These are phyloP conservation scores for Sternarchorhynchus goeldii DNA, from an alignment of 2,797 vertebrate species.

Conservation along the genomic window DNA sequence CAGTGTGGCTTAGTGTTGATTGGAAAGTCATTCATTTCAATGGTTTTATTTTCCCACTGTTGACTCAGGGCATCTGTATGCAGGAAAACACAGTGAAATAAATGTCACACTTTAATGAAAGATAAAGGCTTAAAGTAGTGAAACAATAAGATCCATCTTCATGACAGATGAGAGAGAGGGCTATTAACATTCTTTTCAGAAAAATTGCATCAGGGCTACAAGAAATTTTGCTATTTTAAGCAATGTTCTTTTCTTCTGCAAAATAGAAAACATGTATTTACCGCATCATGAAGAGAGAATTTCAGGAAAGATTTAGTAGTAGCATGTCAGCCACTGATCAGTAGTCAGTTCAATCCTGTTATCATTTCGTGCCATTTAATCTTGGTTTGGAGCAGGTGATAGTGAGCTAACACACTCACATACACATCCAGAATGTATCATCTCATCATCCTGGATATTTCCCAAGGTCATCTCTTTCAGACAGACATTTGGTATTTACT, in stretches of 20 bases:
- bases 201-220: slow-evolving; percentile 55
- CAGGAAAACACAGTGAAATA: slow-evolving; percentile 63
- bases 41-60: slow-evolving; percentile 63
- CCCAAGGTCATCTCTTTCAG: slow-evolving; percentile 58
- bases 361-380: slow-evolving; percentile 52
- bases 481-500: slow-evolving; percentile 55
- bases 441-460: slow-evolving; percentile 47
- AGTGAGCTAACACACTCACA: slow-evolving; percentile 54
- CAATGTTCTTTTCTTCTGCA: slow-evolving; percentile 5
- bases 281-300: slow-evolving; percentile 13
- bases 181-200: slow-evolving; percentile 55
- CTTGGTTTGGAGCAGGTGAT: slow-evolving; percentile 47
- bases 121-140: slow-evolving; percentile 69
- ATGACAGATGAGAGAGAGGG: slow-evolving; percentile 61
- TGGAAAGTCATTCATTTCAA: slow-evolving; percentile 70
- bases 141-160: slow-evolving; percentile 69
- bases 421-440: slow-evolving; percentile 42
- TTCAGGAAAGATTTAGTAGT: slow-evolving; percentile 4
- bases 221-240: slow-evolving; percentile 30
- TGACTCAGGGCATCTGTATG: slow-evolving; percentile 59
- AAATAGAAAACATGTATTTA: slow-evolving; percentile 19
- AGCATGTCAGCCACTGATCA: slow-evolving; percentile 46
- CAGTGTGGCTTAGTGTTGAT: slow-evolving; percentile 64
- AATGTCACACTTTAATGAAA: slow-evolving; percentile 66
- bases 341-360: slow-evolving; percentile 46